Conservation (phyloP, 2,113 vertebrate genomes). For the Heptranchias perlo region DNA sequence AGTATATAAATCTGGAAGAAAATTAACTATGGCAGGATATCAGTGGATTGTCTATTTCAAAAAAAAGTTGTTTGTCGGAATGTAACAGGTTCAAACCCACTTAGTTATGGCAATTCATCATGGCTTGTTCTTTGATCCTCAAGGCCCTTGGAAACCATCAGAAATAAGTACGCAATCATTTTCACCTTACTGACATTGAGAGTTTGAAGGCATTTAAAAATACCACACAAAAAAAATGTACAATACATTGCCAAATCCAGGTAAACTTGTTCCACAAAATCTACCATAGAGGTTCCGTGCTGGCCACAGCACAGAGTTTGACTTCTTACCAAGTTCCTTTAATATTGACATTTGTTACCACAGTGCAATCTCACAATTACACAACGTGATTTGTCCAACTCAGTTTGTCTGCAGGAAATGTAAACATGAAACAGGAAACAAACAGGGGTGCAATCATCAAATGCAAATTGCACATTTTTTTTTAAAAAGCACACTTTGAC, state of each 20-base stretch:
- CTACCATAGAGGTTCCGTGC: not conserved
- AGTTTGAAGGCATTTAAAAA: constrained; percentile 30
- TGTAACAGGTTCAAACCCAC: constrained; percentile 37
- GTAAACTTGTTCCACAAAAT: not conserved
- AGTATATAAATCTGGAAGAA: constrained; percentile 37
- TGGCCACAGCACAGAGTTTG: not conserved
- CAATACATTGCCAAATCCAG: not conserved
- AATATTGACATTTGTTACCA: constrained; percentile 14
- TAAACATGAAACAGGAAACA: constrained; percentile 32
- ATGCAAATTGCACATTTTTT: not conserved
- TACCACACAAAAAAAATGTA: not conserved
- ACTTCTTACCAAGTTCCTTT: constrained; percentile 19
- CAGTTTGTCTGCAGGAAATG: constrained; percentile 24
- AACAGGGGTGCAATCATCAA: constrained; percentile 14
- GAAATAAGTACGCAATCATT: constrained; percentile 30
- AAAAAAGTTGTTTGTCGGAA: constrained; percentile 30
- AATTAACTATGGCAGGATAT: constrained; percentile 22
- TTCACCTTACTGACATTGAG: constrained; percentile 35
- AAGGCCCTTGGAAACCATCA: not conserved
- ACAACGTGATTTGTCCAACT: constrained; percentile 21
- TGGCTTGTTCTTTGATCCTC: constrained; percentile 16
- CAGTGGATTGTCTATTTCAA: constrained; percentile 34
- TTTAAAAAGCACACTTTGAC: not conserved
- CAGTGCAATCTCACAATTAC: constrained; percentile 27
- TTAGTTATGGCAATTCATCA: constrained; percentile 27